Percentiles rank a stretch among this genome's conserved stretches.
These are phyloP conservation scores for Drosophila barbarae DNA, from an alignment of 2,888 invertebrate genomes.

Conservation along the genomic window DNA sequence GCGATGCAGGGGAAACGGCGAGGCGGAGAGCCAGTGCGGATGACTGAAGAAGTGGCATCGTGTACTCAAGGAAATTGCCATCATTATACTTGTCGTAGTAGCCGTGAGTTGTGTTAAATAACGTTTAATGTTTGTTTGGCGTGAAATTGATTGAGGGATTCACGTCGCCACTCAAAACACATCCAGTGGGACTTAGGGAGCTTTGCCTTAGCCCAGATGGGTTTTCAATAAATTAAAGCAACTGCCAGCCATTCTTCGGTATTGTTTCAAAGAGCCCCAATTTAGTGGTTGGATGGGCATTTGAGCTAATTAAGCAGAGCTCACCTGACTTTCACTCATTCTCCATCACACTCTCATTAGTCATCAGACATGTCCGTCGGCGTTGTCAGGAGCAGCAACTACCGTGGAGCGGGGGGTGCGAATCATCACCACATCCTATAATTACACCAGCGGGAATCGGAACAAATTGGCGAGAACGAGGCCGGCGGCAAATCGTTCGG, in stretches of 20 bases:
- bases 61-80: conserved; percentile 77
- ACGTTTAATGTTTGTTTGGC: conserved; percentile 70
- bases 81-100: conserved; percentile 69
- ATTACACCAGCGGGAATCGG: conserved; percentile 73
- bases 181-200: conserved; percentile 3
- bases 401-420: conserved; percentile 9
- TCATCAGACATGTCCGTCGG: conserved; percentile 52
- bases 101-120: conserved; percentile 70
- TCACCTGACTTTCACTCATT: conserved; percentile 53
- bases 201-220: background rate
- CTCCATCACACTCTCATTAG: conserved; percentile 35
- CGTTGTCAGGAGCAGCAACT: conserved; percentile 43
- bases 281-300: conserved; percentile 49
- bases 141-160: conserved; percentile 63
- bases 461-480: conserved; percentile 48
- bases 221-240: conserved; percentile 27
- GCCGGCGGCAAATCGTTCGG: conserved; percentile 22
- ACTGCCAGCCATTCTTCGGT: conserved; percentile 12
- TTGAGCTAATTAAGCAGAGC: conserved; percentile 64
- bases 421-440: conserved; percentile 44
- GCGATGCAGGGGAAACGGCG: conserved; percentile 20
- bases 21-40: conserved; percentile 6
- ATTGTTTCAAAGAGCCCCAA: conserved; percentile 40
- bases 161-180: conserved; percentile 11
- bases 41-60: conserved; percentile 41